Evolutionary conservation across 2,113 vertebrate genomes (phyloP).

Genomic region (Sapayoa aenigma): DNA sequence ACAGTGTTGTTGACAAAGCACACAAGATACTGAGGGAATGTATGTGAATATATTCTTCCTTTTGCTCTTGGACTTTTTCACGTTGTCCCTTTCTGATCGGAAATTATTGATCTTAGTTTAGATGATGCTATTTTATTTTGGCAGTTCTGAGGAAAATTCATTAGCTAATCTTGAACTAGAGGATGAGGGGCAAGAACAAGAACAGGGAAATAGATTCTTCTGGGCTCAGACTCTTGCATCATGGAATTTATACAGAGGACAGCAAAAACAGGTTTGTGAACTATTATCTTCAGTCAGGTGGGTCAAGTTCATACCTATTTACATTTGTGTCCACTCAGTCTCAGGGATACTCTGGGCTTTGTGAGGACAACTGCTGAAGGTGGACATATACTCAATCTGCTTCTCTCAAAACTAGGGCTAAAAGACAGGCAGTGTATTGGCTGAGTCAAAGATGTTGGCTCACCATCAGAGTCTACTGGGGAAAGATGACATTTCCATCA

Average conservation of each 20-base stretch:
- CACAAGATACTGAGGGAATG: background rate
- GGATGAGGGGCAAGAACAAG: background rate
- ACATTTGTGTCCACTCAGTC: background rate
- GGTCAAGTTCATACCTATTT: background rate
- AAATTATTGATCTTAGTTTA: background rate
- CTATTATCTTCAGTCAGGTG: background rate
- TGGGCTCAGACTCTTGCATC: background rate
- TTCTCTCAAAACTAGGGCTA: background rate
- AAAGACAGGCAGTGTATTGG: background rate
- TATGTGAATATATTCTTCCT: background rate
- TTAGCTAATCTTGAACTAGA: background rate
- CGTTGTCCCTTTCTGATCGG: background rate
- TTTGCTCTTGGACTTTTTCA: background rate
- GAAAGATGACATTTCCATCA: background rate
- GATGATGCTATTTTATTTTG: background rate
- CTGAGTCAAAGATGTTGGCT: background rate
- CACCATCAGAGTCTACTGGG: background rate
- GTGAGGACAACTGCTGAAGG: background rate
- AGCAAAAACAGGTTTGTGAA: background rate
- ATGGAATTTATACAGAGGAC: background rate
- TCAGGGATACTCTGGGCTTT: background rate
- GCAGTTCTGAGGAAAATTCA: background rate
- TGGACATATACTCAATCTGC: background rate
- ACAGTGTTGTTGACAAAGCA: background rate
- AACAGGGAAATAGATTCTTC: background rate